A percentile compares a stretch with the other conserved stretches of the same genome.
Evolutionary conservation across 2,797 vertebrate species (phyloP).

Genomic region (Aulostomus chinensis): DNA sequence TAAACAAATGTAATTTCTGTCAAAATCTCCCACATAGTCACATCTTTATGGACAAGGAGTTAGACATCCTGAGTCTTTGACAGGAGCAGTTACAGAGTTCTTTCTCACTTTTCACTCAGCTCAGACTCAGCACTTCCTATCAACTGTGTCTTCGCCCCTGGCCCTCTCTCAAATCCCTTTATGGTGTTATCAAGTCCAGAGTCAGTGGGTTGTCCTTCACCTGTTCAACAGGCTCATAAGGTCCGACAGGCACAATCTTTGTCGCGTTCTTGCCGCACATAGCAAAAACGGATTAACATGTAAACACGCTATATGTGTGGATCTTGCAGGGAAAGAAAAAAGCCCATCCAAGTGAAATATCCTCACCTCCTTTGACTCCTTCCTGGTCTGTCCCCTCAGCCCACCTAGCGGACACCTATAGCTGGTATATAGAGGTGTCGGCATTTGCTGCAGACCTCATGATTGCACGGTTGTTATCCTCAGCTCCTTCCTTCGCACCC

Average conservation of each 20-base stretch:
- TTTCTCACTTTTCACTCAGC: slow-evolving; percentile 39
- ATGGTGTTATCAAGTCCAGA: slow-evolving; percentile 68
- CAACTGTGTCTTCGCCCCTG: slow-evolving; percentile 66
- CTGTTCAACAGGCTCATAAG: slow-evolving; percentile 65
- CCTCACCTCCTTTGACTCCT: slow-evolving; percentile 24
- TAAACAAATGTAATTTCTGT: slow-evolving; percentile 37
- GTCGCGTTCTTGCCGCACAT: slow-evolving; percentile 41
- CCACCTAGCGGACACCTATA: slow-evolving; percentile 43
- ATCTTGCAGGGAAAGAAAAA: slow-evolving; percentile 18
- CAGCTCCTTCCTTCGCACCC: slow-evolving; percentile 62
- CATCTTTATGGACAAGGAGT: slow-evolving; percentile 39
- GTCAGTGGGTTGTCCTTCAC: slow-evolving; percentile 76
- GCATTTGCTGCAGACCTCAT: slow-evolving; percentile 60
- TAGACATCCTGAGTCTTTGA: slow-evolving; percentile 69
- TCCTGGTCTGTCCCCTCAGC: slow-evolving; percentile 14
- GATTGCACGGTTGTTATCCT: slow-evolving; percentile 74
- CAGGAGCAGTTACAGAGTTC: slow-evolving; percentile 52
- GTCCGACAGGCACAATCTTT: slow-evolving; percentile 37
- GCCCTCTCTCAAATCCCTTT: slow-evolving; percentile 73
- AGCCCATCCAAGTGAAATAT: slow-evolving; percentile 61
- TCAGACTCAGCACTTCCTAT: slow-evolving; percentile 63
- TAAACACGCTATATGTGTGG: slow-evolving; percentile 31
- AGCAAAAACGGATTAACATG: slow-evolving; percentile 52
- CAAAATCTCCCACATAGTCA: slow-evolving; percentile 47
- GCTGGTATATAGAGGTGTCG: slow-evolving; percentile 44